Evolutionary conservation across 1,140 invertebrate species (phyloP).

Genomic region (Drosophila obscura): DNA sequence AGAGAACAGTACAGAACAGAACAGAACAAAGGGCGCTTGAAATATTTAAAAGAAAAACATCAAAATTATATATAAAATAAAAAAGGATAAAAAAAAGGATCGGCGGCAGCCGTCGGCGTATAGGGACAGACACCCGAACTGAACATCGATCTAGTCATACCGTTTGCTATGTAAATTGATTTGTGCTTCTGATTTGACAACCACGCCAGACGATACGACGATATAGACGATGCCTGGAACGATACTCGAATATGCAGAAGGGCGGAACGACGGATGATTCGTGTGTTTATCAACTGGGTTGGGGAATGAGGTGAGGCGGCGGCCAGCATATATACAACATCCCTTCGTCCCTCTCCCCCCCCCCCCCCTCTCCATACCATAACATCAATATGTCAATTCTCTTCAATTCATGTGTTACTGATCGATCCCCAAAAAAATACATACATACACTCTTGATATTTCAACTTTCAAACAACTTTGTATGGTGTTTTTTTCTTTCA

Average conservation of each 20-base stretch:
- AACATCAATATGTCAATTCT: slow-evolving; percentile 58
- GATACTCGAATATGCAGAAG: slow-evolving; percentile 35
- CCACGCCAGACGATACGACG: background rate
- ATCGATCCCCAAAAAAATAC: slow-evolving; percentile 2
- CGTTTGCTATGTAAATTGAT: slow-evolving; percentile 48
- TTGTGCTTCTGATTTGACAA: slow-evolving; percentile 36
- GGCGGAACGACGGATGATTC: slow-evolving; percentile 14
- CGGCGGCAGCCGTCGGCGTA: slow-evolving; percentile 10
- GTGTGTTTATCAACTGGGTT: background rate
- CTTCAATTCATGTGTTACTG: too few species aligned
- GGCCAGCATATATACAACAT: slow-evolving; percentile 13
- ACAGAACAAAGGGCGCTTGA: slow-evolving; percentile 32
- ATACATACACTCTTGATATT: slow-evolving; percentile 46
- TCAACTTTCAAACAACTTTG: slow-evolving; percentile 52
- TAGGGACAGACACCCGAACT: slow-evolving; percentile 18
- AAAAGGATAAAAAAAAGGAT: slow-evolving; percentile 17
- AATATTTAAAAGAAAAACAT: slow-evolving; percentile 30
- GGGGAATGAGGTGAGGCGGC: background rate
- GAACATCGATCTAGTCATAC: slow-evolving; percentile 67
- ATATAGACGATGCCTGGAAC: slow-evolving; percentile 16
- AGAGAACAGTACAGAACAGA: slow-evolving; percentile 26
- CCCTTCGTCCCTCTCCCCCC: too few species aligned
- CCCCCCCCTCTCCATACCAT: too few species aligned
- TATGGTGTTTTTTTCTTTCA: slow-evolving; percentile 57
- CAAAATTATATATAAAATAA: slow-evolving; percentile 8